phyloP scores from a whole-genome alignment of 1,140 invertebrate species.

The Panagrolaimus sp. region DNA sequence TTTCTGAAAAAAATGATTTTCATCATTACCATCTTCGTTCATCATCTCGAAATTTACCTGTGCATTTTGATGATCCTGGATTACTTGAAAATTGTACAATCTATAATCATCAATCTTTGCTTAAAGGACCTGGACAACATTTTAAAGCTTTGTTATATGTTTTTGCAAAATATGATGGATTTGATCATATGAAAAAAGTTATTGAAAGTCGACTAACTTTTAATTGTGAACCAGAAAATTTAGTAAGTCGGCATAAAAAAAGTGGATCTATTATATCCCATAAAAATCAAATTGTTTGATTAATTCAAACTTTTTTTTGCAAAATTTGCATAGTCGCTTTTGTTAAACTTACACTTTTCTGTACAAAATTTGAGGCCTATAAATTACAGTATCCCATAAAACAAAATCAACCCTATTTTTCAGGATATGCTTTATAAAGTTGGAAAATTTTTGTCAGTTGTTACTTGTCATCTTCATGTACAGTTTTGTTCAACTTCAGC shows the following conservation, averaged over 20 bases:
- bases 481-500: background rate
- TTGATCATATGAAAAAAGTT: background rate
- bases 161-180: constrained; percentile 1
- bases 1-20: background rate
- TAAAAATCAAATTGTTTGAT: too few relatives aligned
- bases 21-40: background rate
- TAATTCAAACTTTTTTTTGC: too few relatives aligned
- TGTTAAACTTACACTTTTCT: too few relatives aligned
- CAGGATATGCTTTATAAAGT: background rate
- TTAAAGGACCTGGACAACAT: background rate
- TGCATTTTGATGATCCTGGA: background rate
- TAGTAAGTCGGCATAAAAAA: too few relatives aligned
- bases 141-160: background rate
- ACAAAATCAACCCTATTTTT: too few relatives aligned
- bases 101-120: background rate
- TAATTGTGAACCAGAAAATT: background rate
- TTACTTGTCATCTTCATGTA: background rate
- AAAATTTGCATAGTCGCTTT: too few relatives aligned
- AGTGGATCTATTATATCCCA: too few relatives aligned
- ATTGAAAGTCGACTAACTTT: background rate
- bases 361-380: too few relatives aligned
- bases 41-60: background rate
- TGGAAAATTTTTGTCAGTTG: background rate
- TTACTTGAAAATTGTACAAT: background rate
- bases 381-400: too few relatives aligned